Conservation (phyloP, 2,797 vertebrate genomes). For the Danio tinwini region DNA sequence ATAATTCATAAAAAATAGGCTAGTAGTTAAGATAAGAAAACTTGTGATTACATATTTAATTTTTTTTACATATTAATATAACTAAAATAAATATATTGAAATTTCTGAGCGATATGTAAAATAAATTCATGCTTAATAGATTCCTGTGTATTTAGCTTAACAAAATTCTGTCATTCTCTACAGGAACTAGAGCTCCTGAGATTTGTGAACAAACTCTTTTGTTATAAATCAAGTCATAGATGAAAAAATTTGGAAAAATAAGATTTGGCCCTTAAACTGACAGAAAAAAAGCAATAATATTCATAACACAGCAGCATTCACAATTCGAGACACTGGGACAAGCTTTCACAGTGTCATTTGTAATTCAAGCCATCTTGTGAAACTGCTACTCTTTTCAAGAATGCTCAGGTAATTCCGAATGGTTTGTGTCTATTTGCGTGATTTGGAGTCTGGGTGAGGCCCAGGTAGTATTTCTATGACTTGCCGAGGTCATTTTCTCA, state of each 20-base stretch:
- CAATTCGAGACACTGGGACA: not conserved
- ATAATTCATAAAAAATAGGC: not conserved
- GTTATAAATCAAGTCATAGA: not conserved
- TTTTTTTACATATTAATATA: too few species aligned
- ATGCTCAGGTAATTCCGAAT: slow-evolving; percentile 3
- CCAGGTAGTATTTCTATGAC: slow-evolving; percentile 7
- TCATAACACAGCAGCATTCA: not conserved
- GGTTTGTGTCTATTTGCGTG: not conserved
- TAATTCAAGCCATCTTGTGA: not conserved
- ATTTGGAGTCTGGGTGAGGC: slow-evolving; percentile 5
- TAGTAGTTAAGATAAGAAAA: not conserved
- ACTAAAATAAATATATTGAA: too few species aligned
- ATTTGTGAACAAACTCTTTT: not conserved
- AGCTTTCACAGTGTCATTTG: not conserved
- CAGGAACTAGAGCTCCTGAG: not conserved
- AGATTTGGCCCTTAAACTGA: not conserved
- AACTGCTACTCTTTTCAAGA: not conserved
- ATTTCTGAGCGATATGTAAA: not conserved
- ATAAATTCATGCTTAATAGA: not conserved
- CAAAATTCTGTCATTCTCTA: not conserved
- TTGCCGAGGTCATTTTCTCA: slow-evolving; percentile 25
- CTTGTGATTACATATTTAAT: not conserved
- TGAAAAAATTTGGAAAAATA: not conserved
- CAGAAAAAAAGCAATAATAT: slow-evolving; percentile 3
- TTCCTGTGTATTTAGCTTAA: not conserved